A percentile compares a stretch with the other conserved stretches of the same genome.
Evolutionary conservation across 1,140 invertebrate species (phyloP).

Genomic region (Agrilus planipennis): DNA sequence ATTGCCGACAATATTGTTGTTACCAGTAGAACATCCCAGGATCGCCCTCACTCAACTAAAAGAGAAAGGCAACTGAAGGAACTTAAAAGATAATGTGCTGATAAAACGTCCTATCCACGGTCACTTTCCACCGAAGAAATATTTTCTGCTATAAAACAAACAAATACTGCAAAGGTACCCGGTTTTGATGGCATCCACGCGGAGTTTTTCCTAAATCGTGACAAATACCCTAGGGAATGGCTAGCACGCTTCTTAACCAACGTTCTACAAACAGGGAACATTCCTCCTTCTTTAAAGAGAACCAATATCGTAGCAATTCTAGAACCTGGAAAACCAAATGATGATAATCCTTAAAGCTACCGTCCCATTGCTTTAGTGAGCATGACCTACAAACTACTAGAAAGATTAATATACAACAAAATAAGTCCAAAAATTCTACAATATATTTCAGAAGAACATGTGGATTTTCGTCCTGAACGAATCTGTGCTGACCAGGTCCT

Average conservation of each 20-base stretch:
- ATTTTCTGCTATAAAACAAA: not conserved
- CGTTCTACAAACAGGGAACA: not conserved
- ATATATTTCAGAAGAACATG: not conserved
- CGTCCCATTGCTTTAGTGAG: not conserved
- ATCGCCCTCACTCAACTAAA: too few species aligned
- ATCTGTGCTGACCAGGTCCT: too few species aligned
- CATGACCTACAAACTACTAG: slow-evolving; percentile 4
- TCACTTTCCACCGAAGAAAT: not conserved
- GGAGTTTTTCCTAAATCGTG: slow-evolving; percentile 1
- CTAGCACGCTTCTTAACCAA: too few species aligned
- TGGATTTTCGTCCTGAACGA: not conserved
- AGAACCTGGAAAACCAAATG: not conserved
- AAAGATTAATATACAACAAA: slow-evolving; percentile 4
- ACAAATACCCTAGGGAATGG: not conserved
- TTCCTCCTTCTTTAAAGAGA: not conserved
- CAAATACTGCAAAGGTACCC: not conserved
- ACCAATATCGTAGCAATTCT: not conserved
- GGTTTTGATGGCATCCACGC: not conserved
- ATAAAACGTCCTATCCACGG: not conserved
- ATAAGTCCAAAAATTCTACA: slow-evolving; percentile 1
- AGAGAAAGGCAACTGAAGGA: not conserved
- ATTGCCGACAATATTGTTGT: too few species aligned
- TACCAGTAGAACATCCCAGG: too few species aligned
- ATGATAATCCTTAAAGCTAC: slow-evolving; percentile 2
- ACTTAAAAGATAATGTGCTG: not conserved